Evolutionary conservation across 2,888 invertebrate genomes (phyloP), one percentile per base, ranked within the genome.

Genomic region (Amblyjoppa proteus): DNA sequence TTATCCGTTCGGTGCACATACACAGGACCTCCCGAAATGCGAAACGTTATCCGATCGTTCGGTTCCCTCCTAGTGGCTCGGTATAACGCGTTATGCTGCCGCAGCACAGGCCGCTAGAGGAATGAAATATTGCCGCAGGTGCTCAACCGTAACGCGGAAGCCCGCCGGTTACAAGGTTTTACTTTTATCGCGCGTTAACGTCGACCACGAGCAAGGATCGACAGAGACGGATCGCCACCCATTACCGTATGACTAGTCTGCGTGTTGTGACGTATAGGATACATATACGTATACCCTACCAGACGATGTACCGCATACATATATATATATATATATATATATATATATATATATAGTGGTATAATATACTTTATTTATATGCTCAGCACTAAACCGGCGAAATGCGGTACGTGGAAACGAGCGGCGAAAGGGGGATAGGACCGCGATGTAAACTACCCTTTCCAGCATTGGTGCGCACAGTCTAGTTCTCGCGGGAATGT

Each of bases 181-280:
- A 89, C 89, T 89, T 89, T 89, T 89, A 89, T 89, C 88, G 83
- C 83, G 86, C 83, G 85, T 86, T 85, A 87, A 84, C 86, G 83
- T 87, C 81, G 80, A 83, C 83, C 86, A 49, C 86, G 86, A 81
- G 75, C 86, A 78, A 79, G 78, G 85, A 87, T 88, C 85, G 89
- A 86, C 87, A 87, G 77, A 87, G 86, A 87, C 83, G 88, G 86
- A 88, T 88, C 84, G 81, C 85, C 75, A 64, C 61, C 88, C 85
- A 87, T 87, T 86, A 86, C 83, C 78, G 83, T 76, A 87, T 86
- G 87, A 86, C 86, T 74, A 49, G 81, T 73, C 71, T 74, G 28
- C 75, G 74, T 84, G 79, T 76, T 68, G 68, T 79, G 56, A 71
- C 71, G 69, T 69, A 83, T 61, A 74, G 25, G 53, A 79, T 74